Conservation (phyloP, 2,113 vertebrate genomes). For the Gobius niger region DNA sequence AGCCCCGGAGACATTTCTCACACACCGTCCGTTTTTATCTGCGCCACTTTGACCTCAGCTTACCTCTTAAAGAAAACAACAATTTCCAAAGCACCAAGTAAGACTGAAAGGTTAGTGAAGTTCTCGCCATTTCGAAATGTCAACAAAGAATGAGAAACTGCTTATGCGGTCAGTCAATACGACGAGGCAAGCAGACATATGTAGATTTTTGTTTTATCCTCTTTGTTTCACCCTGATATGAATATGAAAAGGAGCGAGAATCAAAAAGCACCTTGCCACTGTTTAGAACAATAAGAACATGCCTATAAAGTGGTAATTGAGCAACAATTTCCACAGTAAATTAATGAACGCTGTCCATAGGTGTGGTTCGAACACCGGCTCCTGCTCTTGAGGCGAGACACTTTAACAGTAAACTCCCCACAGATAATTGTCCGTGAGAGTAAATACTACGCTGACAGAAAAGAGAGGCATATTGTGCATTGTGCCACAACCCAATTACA, state of each 20-base stretch:
- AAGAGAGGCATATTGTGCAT: too few species aligned
- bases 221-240: background rate
- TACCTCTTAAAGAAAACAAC: background rate
- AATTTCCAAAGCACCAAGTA: slow-evolving; percentile 3
- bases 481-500: too few species aligned
- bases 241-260: background rate
- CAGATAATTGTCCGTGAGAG: too few species aligned
- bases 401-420: too few species aligned
- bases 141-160: background rate
- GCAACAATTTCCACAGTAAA: too few species aligned
- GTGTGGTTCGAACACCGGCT: too few species aligned
- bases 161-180: background rate
- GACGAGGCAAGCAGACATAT: background rate
- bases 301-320: too few species aligned
- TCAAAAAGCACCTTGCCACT: background rate
- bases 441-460: too few species aligned
- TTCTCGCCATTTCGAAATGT: background rate
- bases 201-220: background rate
- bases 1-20: slow-evolving; percentile 1
- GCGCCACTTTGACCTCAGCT: background rate
- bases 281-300: too few species aligned
- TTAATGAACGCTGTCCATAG: too few species aligned
- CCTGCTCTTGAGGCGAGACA: too few species aligned
- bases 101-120: background rate
- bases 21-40: slow-evolving; percentile 1